These are phyloP conservation scores for Cryptocephalus moraei DNA, from an alignment of 2,888 invertebrate genomes.

Conservation along the genomic window DNA sequence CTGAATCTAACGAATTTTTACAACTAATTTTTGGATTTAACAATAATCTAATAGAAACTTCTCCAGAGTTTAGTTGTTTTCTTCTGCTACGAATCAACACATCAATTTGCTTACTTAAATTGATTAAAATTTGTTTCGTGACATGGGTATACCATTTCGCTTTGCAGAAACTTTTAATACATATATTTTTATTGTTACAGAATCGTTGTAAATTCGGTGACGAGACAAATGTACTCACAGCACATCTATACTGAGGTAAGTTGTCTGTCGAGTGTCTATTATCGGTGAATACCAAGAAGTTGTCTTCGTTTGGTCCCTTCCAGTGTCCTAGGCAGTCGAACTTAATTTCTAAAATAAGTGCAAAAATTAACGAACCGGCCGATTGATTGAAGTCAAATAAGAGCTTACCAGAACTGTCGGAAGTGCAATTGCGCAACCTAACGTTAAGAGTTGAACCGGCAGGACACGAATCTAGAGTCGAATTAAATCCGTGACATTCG, in stretches of 20 bases:
- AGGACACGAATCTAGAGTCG: slow-evolving; percentile 51
- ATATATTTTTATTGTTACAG: too few species aligned
- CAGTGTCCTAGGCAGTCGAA: slow-evolving; percentile 56
- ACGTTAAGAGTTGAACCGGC: slow-evolving; percentile 48
- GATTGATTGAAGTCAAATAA: background rate
- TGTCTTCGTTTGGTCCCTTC: slow-evolving; percentile 45
- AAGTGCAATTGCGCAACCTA: slow-evolving; percentile 46
- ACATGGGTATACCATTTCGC: too few species aligned
- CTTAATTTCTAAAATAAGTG: slow-evolving; percentile 39
- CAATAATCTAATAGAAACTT: too few species aligned
- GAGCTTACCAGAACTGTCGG: slow-evolving; percentile 43
- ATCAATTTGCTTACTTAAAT: too few species aligned
- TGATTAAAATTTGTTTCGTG: too few species aligned
- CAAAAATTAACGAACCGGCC: too few species aligned
- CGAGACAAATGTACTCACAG: slow-evolving; percentile 36
- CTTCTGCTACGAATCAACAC: too few species aligned
- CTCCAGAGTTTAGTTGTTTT: too few species aligned
- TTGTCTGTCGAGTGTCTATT: slow-evolving; percentile 35
- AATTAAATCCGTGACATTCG: slow-evolving; percentile 45
- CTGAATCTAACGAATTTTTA: too few species aligned
- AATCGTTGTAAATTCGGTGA: too few species aligned
- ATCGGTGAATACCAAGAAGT: slow-evolving; percentile 48
- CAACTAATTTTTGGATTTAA: background rate
- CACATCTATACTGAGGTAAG: slow-evolving; percentile 49
- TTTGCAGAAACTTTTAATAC: too few species aligned